Evolutionary conservation across 2,888 invertebrate species (phyloP).

Genomic region (Microctonus brassicae): DNA sequence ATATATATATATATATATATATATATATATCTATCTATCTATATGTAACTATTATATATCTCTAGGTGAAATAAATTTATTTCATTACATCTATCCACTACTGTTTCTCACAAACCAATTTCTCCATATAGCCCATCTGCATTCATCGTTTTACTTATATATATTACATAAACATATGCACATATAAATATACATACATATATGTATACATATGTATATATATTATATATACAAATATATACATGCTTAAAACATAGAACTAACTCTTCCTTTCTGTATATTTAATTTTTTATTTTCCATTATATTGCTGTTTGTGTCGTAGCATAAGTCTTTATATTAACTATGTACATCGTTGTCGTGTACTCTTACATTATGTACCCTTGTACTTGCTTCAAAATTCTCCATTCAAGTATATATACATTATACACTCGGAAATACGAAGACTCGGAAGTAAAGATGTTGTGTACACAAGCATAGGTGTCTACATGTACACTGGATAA

Average conservation of each 20-base stretch:
- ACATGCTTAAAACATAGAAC: not conserved
- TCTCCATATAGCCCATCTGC: not conserved
- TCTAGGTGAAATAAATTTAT: not conserved
- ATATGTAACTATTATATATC: not conserved
- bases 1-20: not conserved
- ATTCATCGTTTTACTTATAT: constrained; percentile 19
- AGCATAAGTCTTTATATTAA: constrained; percentile 16
- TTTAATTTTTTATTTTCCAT: too few species aligned
- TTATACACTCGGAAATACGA: constrained; percentile 9
- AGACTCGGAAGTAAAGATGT: not conserved
- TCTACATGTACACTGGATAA: not conserved
- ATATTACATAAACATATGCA: not conserved
- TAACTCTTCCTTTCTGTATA: not conserved
- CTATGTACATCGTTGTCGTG: constrained; percentile 28
- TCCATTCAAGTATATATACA: too few species aligned
- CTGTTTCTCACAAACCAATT: constrained; percentile 22
- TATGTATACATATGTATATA: not conserved
- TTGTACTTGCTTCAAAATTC: constrained; percentile 25
- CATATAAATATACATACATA: not conserved
- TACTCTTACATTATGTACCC: constrained; percentile 29
- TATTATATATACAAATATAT: too few species aligned
- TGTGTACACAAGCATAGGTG: too few species aligned
- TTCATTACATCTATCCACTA: not conserved
- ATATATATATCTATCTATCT: not conserved
- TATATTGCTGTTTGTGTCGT: not conserved